phyloP scores from a whole-genome alignment of 2,113 vertebrate species.

The Cyrtonyx montezumae region DNA sequence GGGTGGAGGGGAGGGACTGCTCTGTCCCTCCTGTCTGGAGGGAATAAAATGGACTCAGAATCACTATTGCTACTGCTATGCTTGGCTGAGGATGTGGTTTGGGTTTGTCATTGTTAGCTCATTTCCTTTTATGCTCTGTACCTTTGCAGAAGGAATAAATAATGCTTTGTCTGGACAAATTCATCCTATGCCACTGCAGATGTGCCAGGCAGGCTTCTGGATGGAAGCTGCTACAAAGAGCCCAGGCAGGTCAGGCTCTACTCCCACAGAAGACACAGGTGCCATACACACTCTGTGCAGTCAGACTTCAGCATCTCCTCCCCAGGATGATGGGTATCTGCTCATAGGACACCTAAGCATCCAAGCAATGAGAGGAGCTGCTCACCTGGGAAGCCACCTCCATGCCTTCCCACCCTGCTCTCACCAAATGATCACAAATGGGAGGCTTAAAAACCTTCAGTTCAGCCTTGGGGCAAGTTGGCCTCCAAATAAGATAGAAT shows the following conservation, averaged over 20 bases:
- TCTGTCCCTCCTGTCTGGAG: background rate
- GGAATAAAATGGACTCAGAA: background rate
- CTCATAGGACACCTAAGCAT: background rate
- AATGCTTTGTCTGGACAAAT: background rate
- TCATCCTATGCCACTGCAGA: fast-evolving
- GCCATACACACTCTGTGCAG: fast-evolving
- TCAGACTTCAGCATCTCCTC: background rate
- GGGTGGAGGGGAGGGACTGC: background rate
- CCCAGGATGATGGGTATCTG: background rate
- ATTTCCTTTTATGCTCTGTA: background rate
- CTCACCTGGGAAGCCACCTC: background rate
- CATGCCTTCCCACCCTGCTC: too few species aligned
- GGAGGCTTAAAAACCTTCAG: background rate
- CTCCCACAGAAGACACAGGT: fast-evolving
- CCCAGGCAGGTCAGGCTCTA: background rate
- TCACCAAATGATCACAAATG: background rate
- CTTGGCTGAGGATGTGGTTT: background rate
- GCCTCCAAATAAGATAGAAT: background rate
- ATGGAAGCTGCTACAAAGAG: background rate
- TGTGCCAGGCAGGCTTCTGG: background rate
- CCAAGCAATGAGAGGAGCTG: background rate
- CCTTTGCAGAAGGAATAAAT: background rate
- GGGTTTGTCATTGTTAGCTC: background rate
- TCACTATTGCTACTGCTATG: background rate
- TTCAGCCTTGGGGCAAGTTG: background rate